phyloP scores from a whole-genome alignment of 2,113 vertebrate species.

The Malurus elegans region DNA sequence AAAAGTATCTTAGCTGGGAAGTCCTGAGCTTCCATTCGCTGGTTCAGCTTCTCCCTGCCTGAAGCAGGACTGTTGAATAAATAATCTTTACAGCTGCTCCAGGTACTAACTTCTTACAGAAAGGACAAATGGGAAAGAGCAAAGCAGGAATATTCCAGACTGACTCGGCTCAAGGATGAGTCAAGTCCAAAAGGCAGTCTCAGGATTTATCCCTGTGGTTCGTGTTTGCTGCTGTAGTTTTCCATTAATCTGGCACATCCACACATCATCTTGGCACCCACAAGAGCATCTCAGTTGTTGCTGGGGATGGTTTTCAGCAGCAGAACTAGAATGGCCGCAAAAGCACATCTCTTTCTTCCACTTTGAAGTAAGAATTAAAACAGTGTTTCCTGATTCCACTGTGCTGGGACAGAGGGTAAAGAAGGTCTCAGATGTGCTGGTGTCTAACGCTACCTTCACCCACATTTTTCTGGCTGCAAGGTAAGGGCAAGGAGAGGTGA shows the following conservation, averaged over 20 bases:
- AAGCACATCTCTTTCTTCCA: not conserved
- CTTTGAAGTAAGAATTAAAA: not conserved
- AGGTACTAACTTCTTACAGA: not conserved
- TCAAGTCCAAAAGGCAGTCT: not conserved
- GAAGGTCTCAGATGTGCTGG: not conserved
- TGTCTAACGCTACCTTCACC: not conserved
- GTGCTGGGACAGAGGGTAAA: not conserved
- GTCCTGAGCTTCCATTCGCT: not conserved
- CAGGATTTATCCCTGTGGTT: not conserved
- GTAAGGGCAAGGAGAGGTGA: not conserved
- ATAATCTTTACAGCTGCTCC: not conserved
- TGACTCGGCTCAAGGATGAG: not conserved
- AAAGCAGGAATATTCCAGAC: not conserved
- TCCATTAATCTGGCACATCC: not conserved
- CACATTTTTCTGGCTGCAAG: not conserved
- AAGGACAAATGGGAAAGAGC: not conserved
- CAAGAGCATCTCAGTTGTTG: not conserved
- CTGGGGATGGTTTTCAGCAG: not conserved
- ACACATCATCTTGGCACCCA: not conserved
- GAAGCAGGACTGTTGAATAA: not conserved
- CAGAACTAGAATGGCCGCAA: not conserved
- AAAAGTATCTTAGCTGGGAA: not conserved
- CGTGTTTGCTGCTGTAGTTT: not conserved
- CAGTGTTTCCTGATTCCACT: not conserved
- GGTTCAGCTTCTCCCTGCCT: not conserved